Percentiles rank a stretch among this genome's conserved stretches.
Evolutionary conservation across 2,888 invertebrate genomes (phyloP).

Genomic region (Eupithecia vulgata): DNA sequence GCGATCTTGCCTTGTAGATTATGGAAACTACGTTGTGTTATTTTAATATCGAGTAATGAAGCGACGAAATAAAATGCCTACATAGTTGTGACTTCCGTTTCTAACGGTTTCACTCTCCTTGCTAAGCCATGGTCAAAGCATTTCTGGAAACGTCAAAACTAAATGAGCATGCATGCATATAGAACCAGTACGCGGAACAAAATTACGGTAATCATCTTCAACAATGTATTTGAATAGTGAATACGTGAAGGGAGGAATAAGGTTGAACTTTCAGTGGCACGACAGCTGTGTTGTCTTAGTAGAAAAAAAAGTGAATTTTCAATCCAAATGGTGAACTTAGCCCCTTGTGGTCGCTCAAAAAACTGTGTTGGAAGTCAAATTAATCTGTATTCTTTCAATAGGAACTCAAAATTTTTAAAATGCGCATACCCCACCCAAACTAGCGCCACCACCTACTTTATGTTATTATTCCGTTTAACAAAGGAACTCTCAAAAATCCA

Average conservation of each 20-base stretch:
- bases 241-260: slow-evolving; percentile 33
- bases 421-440: too few relatives aligned
- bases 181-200: slow-evolving; percentile 36
- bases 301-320: not conserved
- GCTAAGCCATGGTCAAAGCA: slow-evolving; percentile 5
- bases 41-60: too few relatives aligned
- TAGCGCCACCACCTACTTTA: too few relatives aligned
- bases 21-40: too few relatives aligned
- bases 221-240: slow-evolving; percentile 29
- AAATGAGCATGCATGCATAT: slow-evolving; percentile 39
- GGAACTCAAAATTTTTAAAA: not conserved
- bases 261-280: slow-evolving; percentile 26
- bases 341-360: not conserved
- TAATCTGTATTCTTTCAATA: not conserved
- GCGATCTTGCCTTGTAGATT: too few relatives aligned
- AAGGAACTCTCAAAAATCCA: too few relatives aligned
- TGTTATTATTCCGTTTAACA: too few relatives aligned
- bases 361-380: not conserved
- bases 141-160: slow-evolving; percentile 20
- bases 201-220: slow-evolving; percentile 38
- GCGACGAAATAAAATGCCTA: too few relatives aligned
- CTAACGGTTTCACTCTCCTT: not conserved
- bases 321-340: not conserved
- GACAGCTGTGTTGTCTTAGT: not conserved
- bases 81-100: not conserved